Conservation (phyloP, 2,797 vertebrate species). For the Fistularia commersonii region DNA sequence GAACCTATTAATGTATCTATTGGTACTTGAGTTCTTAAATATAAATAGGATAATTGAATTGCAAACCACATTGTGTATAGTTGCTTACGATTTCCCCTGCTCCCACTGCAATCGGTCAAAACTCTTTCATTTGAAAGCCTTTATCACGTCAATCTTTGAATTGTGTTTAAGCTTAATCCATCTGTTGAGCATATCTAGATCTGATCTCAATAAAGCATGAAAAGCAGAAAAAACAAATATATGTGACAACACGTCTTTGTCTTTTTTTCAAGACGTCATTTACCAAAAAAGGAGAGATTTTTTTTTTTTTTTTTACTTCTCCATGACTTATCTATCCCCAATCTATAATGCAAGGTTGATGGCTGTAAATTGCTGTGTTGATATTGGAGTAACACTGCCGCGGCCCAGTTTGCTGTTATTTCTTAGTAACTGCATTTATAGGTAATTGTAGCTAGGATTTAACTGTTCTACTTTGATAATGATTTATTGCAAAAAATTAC, state of each 20-base stretch:
- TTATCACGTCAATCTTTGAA: background rate
- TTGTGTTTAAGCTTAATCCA: conserved; percentile 2
- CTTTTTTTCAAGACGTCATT: background rate
- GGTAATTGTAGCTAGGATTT: conserved; percentile 16
- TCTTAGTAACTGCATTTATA: conserved; percentile 45
- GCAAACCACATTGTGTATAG: no score
- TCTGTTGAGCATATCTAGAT: conserved; percentile 5
- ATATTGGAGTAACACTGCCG: conserved; percentile 31
- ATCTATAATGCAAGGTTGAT: conserved; percentile 22
- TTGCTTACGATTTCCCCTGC: conserved; percentile 8
- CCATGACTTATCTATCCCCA: conserved; percentile 14
- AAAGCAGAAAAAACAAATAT: background rate
- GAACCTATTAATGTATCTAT: no score
- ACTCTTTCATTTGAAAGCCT: conserved; percentile 3
- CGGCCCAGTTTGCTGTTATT: conserved; percentile 33
- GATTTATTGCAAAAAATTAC: conserved; percentile 20
- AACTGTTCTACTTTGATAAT: conserved; percentile 23
- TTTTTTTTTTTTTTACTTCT: background rate
- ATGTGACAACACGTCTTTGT: background rate
- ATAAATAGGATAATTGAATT: no score
- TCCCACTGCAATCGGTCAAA: conserved; percentile 1
- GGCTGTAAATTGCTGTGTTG: conserved; percentile 42
- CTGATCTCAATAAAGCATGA: background rate
- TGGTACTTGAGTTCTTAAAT: no score
- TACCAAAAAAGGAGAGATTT: conserved; percentile 25